Evolutionary conservation across 2,888 invertebrate genomes (phyloP), one percentile per base, ranked within the genome.

Genomic region (Tethea ocularis): DNA sequence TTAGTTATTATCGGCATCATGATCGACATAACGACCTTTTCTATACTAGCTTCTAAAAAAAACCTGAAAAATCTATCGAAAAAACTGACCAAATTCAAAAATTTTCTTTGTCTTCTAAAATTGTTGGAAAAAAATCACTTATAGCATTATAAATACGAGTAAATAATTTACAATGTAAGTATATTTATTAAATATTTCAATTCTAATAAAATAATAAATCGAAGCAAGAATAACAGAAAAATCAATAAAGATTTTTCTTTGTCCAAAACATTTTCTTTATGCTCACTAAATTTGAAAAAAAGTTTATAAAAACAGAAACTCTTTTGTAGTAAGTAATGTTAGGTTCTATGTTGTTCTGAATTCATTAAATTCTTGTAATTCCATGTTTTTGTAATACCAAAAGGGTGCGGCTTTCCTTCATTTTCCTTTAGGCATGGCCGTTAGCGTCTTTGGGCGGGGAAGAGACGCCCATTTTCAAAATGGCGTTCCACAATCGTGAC

Each of bases 381-480:
- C 29, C 29, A 15, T 36, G 15, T 38, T n/a, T 38, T 38, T 6
- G n/a, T 38, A 10, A n/a, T n/a, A 38, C 15, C n/a, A 46, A 46
- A 46, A 46, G 46, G 46, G 46, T 10, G 46, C 46, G 46, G 46
- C n/a, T 46, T 46, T 46, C 20, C 46, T 24, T 2, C 23, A 24
- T 52, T 52, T 52, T 52, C 52, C 26, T 24, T 46, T 20, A 46
- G 46, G 10, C 2, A 58, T 55, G 22, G 55, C 52, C 53, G 58
- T 56, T 56, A 38, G 60, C 58, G 58, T 57, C 56, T 57, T 59
- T 66, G 64, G 75, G 72, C 72, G 67, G 76, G 77, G 66, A 41
- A 59, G 64, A 58, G 80, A 82, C 83, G 85, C 82, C 80, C 81
- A 79, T 86, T 88, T 89, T 74, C 88, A 90, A 90, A 83, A 89